These are phyloP conservation scores for Podiceps cristatus DNA, from an alignment of 2,113 vertebrate genomes.

Conservation along the genomic window DNA sequence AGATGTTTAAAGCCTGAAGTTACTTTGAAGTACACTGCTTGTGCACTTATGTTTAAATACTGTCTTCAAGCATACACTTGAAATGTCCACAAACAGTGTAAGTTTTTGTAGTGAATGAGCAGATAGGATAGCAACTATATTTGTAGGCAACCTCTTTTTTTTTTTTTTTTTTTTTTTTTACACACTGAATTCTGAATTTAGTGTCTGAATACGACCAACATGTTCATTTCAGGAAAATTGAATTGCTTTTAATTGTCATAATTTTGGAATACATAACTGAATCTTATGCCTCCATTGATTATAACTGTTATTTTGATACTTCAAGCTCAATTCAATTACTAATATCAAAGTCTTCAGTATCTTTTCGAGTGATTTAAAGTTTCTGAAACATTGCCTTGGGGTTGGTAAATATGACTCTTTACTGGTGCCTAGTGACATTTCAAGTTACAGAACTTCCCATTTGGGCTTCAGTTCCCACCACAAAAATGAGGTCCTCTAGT, in stretches of 20 bases:
- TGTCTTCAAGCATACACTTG: neutral
- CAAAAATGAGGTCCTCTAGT: neutral
- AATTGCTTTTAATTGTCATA: neutral
- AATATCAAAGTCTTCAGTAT: neutral
- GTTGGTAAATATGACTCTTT: neutral
- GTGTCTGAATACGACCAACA: neutral
- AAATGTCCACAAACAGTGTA: rapidly evolving
- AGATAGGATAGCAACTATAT: neutral
- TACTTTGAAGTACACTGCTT: neutral
- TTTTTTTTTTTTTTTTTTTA: neutral
- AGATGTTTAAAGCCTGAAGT: neutral
- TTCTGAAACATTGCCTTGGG: neutral
- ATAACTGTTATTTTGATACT: neutral
- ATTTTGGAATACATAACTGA: neutral
- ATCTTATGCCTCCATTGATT: neutral
- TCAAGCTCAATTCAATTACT: neutral
- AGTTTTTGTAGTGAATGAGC: neutral
- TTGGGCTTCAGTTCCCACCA: neutral
- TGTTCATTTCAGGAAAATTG: neutral
- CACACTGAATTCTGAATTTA: neutral
- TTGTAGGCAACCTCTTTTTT: rapidly evolving
- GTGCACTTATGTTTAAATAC: rapidly evolving
- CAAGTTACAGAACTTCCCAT: neutral
- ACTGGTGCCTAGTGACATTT: neutral
- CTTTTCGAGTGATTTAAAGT: neutral